phyloP scores from a whole-genome alignment of 2,797 vertebrate species.

The Takifugu rubripes region DNA sequence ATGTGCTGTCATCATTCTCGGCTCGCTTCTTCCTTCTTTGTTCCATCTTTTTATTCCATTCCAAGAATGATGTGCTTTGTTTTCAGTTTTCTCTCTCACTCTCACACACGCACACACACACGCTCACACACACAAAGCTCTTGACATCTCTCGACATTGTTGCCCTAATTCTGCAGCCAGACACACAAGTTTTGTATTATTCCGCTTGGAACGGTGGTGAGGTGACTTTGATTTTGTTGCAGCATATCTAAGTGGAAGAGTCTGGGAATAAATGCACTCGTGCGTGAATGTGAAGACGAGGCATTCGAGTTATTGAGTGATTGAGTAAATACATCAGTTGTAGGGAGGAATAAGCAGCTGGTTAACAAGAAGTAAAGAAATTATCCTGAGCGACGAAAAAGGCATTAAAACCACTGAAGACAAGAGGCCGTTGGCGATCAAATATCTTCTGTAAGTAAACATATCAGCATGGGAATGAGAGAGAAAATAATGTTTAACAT shows the following conservation, averaged over 20 bases:
- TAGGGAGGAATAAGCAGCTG: not conserved
- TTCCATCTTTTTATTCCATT: constrained; percentile 1
- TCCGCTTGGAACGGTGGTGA: constrained; percentile 7
- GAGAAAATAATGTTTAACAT: no score
- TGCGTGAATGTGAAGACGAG: not conserved
- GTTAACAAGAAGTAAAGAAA: not conserved
- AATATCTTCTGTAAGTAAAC: no score
- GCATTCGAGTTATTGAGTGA: not conserved
- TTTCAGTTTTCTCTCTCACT: constrained; percentile 15
- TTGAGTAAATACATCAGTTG: not conserved
- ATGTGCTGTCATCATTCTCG: constrained; percentile 5
- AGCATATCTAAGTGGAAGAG: not conserved
- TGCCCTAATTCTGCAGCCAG: constrained; percentile 12
- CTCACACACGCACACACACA: no score
- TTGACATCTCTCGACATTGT: not conserved
- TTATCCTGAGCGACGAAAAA: no score
- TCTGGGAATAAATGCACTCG: not conserved
- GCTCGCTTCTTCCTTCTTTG: constrained; percentile 4
- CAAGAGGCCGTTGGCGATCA: no score
- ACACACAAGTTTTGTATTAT: constrained; percentile 12
- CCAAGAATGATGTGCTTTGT: constrained; percentile 18
- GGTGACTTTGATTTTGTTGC: constrained; percentile 4
- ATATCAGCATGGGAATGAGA: no score
- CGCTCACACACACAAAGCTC: not conserved
- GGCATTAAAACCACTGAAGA: no score